These are phyloP conservation scores for Xenentodon cancila DNA, from an alignment of 2,797 vertebrate genomes.

Conservation along the genomic window DNA sequence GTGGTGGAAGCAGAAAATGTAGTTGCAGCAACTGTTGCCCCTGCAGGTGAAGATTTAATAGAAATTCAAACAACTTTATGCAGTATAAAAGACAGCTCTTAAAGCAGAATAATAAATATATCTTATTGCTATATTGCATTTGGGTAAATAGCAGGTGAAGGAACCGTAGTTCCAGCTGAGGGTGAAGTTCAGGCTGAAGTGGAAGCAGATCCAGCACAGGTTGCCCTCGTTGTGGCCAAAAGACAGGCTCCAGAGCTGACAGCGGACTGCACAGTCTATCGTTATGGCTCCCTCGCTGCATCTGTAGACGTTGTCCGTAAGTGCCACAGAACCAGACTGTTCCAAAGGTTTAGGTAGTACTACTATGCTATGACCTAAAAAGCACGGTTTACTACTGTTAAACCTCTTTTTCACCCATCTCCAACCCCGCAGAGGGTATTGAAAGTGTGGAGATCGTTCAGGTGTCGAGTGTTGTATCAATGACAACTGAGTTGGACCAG, in stretches of 20 bases:
- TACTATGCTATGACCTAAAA: slow-evolving; percentile 1
- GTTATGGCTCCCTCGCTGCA: slow-evolving; percentile 90
- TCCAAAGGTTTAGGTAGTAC: background rate
- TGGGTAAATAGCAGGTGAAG: slow-evolving; percentile 25
- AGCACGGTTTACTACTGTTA: background rate
- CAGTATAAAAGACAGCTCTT: background rate
- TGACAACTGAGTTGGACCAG: slow-evolving; percentile 75
- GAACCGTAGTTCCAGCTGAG: slow-evolving; percentile 44
- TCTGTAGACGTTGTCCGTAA: slow-evolving; percentile 89
- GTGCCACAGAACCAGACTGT: slow-evolving; percentile 30
- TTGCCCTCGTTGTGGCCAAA: slow-evolving; percentile 83
- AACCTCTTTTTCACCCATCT: slow-evolving; percentile 14
- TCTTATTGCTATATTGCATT: background rate
- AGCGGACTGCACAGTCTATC: slow-evolving; percentile 86
- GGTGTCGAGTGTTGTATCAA: slow-evolving; percentile 76
- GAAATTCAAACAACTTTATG: background rate
- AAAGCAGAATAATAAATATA: background rate
- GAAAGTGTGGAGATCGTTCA: slow-evolving; percentile 93
- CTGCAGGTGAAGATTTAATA: slow-evolving; percentile 58
- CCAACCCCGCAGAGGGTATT: slow-evolving; percentile 86
- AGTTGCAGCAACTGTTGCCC: slow-evolving; percentile 51
- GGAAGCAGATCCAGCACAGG: slow-evolving; percentile 66
- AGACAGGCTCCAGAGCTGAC: slow-evolving; percentile 84
- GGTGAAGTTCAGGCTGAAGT: slow-evolving; percentile 56
- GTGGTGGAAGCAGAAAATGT: slow-evolving; percentile 64